Evolutionary conservation across 2,113 vertebrate genomes (phyloP).

Genomic region (Pyrgilauda ruficollis): DNA sequence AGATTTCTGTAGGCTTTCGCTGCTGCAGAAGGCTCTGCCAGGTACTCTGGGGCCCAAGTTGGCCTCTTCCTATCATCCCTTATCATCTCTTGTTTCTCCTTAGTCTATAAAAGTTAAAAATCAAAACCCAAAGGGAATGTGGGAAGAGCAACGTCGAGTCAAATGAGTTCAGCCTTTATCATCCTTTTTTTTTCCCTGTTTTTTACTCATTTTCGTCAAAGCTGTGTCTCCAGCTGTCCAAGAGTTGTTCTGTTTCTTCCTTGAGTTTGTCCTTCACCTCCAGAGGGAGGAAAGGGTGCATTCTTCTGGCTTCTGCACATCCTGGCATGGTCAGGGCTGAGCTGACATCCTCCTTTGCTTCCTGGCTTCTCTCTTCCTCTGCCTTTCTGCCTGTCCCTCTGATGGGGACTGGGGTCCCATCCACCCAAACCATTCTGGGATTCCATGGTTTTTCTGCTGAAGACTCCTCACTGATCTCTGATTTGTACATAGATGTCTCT

Average conservation of each 20-base stretch:
- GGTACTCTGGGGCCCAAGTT: neutral
- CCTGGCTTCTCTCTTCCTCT: neutral
- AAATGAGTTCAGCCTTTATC: neutral
- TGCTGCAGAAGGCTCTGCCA: neutral
- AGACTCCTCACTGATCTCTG: neutral
- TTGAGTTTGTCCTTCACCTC: neutral
- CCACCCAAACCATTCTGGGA: neutral
- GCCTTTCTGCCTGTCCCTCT: neutral
- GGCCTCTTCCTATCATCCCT: neutral
- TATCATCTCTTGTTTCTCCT: neutral
- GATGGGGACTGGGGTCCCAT: neutral
- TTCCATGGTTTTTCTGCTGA: neutral
- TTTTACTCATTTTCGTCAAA: neutral
- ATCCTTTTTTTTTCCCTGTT: neutral
- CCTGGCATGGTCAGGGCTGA: neutral
- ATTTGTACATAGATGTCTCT: neutral
- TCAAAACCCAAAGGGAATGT: rapidly evolving
- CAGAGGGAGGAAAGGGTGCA: neutral
- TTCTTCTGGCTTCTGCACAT: neutral
- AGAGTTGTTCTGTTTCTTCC: neutral
- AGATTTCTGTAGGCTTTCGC: neutral
- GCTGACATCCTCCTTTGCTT: neutral
- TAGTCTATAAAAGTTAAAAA: neutral
- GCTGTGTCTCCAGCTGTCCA: neutral
- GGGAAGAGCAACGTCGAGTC: rapidly evolving